Percentiles rank a stretch among this genome's conserved stretches.
Evolutionary conservation across 2,888 invertebrate genomes (phyloP).

Genomic region (Diabrotica balteata): DNA sequence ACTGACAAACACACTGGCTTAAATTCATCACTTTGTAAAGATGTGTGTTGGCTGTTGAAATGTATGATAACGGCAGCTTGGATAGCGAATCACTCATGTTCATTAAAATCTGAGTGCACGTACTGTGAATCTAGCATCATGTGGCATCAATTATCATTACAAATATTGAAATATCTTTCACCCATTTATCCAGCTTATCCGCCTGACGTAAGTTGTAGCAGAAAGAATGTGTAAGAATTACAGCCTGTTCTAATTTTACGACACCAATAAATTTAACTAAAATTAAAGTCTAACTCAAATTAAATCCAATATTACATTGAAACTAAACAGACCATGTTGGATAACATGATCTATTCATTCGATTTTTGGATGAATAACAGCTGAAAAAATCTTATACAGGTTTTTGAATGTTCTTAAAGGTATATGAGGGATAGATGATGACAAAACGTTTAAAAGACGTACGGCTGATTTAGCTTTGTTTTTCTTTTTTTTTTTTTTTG

Average conservation of each 20-base stretch:
- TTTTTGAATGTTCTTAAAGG: no score
- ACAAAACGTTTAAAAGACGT: no score
- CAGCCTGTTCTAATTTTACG: neutral
- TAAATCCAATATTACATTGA: no score
- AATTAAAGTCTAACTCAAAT: no score
- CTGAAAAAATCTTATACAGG: no score
- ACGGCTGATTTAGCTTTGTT: no score
- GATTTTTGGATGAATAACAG: no score
- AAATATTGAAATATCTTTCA: constrained; percentile 80
- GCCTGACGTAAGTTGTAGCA: constrained; percentile 70
- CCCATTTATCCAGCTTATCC: constrained; percentile 77
- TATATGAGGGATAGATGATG: no score
- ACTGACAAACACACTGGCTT: constrained; percentile 82
- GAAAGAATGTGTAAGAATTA: neutral
- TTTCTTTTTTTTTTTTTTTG: no score
- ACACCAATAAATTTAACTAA: no score
- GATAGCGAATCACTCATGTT: constrained; percentile 71
- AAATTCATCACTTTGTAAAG: constrained; percentile 75
- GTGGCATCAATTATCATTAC: constrained; percentile 91
- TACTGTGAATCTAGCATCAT: constrained; percentile 93
- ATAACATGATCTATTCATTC: no score
- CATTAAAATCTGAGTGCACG: constrained; percentile 76
- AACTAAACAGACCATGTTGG: no score
- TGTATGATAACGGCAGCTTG: constrained; percentile 79
- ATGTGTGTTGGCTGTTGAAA: constrained; percentile 76